Conservation (phyloP, 2,888 invertebrate genomes). For the Lochmaea capreae region DNA sequence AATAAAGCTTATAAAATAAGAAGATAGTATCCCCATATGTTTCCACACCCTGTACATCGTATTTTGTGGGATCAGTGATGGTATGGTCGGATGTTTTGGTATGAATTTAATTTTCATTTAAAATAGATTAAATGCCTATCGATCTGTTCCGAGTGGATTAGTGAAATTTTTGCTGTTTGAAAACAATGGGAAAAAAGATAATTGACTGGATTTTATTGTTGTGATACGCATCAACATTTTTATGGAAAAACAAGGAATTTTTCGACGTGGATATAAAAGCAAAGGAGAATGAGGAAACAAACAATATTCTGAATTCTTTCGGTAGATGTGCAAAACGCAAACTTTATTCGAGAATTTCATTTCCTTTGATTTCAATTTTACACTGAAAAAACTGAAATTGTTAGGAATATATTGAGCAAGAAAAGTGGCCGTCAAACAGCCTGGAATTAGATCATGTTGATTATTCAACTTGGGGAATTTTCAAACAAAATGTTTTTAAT, state of each 20-base stretch:
- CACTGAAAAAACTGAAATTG: not conserved
- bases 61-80: too few relatives aligned
- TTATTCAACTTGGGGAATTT: too few relatives aligned
- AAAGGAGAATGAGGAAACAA: not conserved
- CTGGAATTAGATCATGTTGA: too few relatives aligned
- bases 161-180: not conserved
- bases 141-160: not conserved
- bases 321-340: not conserved
- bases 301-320: slow-evolving; percentile 18
- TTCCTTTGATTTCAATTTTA: not conserved
- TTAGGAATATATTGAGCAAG: not conserved
- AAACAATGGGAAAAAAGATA: not conserved
- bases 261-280: slow-evolving; percentile 1
- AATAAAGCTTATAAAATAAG: too few relatives aligned
- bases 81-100: too few relatives aligned
- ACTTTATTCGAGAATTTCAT: not conserved
- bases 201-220: slow-evolving; percentile 10
- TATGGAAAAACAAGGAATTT: not conserved
- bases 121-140: too few relatives aligned
- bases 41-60: too few relatives aligned
- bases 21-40: too few relatives aligned
- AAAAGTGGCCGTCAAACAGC: too few relatives aligned
- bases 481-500: too few relatives aligned
- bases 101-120: too few relatives aligned
- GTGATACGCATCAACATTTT: not conserved